phyloP scores from a whole-genome alignment of 92 coral and sea anemone species.

The Pocillopora grandis region DNA sequence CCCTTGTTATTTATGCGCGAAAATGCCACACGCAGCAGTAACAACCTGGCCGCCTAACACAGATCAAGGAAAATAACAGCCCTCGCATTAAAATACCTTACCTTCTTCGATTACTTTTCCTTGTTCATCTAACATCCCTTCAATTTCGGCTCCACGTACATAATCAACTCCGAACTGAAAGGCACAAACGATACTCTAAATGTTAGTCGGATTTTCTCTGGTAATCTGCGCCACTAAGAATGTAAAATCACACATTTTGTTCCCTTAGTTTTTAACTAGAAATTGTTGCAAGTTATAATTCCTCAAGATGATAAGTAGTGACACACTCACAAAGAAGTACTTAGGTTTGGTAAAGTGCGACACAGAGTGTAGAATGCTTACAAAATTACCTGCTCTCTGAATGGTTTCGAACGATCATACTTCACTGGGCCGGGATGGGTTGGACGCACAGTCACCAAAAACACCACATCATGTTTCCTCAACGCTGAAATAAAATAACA shows the following conservation, averaged over 20 bases:
- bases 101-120: slow-evolving; percentile 99
- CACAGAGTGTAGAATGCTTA: no score
- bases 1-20: no score
- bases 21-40: no score
- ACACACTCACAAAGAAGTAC: no score
- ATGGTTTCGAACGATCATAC: slow-evolving; percentile 86
- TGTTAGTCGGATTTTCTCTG: background rate
- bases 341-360: no score
- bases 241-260: background rate
- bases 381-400: slow-evolving; percentile 80
- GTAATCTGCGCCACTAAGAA: background rate
- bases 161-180: slow-evolving; percentile 89
- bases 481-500: slow-evolving; percentile 42
- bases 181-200: background rate
- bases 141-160: slow-evolving; percentile 96
- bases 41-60: no score
- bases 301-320: background rate
- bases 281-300: background rate
- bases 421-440: slow-evolving; percentile 67
- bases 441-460: slow-evolving; percentile 88
- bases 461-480: slow-evolving; percentile 95
- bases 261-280: background rate
- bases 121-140: slow-evolving; percentile 96
- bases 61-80: no score
- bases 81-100: background rate